Evolutionary conservation across 1,140 invertebrate genomes (phyloP), one percentile per base, ranked within the genome.

Genomic region (Danaus plexippus): DNA sequence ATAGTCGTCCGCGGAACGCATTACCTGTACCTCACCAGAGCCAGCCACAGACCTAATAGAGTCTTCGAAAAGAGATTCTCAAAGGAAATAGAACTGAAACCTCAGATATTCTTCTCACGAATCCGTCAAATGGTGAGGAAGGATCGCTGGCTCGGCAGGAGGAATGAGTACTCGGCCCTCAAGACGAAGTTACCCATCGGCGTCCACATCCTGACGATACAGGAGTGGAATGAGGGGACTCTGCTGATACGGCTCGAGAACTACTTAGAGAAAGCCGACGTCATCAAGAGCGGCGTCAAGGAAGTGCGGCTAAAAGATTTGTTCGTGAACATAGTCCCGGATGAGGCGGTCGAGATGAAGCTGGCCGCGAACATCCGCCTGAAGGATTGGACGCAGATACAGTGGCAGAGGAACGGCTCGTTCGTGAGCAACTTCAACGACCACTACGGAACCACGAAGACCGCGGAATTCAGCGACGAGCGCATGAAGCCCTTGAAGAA

Each of bases 201-300:
- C 64, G 89, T 98, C 0, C 93, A 97, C 64, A 78, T 98, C 18
- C 80, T 98, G 43, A 97, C 95, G 9, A 75, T 97, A 42, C 95
- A 98, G 75, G 91, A 94, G 47, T 94, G 94, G 90, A 89, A 90
- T 47, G 88, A 88, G 5, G 75, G 76, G 3, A 88, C 88, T 12
- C 66, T 95, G 9, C 85, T 98, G 10, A 56, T 98, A 1, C 89
- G 97, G 56, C 77, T 98, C 1, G 97, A 98, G 71, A 95, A 98
- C 84, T 90, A 96, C 65, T 92, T 94, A 60, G 95, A 97, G 76
- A 89, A 89, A 18, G 80, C 82, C 2, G 95, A 97, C 73, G 91
- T 93, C 53, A 59, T 82, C 3, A 57, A 70, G 11, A 66, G 12
- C 15, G 67, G 69, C 0, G 18, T 60, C 0, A 79, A 78, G 44